These are phyloP conservation scores for Cynopterus brachyotis DNA, from an alignment of 2,113 vertebrate genomes.

Conservation along the genomic window DNA sequence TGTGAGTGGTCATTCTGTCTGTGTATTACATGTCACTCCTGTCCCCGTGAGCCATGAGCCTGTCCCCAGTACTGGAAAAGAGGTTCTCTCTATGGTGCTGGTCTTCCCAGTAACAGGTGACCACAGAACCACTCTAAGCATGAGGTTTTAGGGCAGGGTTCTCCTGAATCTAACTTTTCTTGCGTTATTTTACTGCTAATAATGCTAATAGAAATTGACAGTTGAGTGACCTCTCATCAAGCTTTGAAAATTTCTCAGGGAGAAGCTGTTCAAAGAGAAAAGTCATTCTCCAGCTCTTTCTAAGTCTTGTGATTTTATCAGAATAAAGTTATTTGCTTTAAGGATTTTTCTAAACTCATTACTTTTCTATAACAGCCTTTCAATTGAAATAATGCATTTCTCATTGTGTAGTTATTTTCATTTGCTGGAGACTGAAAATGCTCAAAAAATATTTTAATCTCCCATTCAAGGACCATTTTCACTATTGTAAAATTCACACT, in stretches of 20 bases:
- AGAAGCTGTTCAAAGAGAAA: background rate
- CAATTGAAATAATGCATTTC: background rate
- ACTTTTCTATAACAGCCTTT: constrained; percentile 31
- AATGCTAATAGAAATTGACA: background rate
- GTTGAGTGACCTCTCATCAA: background rate
- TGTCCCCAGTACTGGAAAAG: fast-evolving
- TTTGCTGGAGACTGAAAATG: constrained; percentile 15
- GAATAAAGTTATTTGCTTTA: constrained; percentile 52
- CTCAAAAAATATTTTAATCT: constrained; percentile 30
- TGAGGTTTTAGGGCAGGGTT: background rate
- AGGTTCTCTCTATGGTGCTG: no score
- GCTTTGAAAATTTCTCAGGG: background rate
- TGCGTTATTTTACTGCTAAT: background rate
- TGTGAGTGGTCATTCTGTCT: background rate
- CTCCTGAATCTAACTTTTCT: background rate
- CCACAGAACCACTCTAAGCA: background rate
- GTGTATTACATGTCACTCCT: background rate
- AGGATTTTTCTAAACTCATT: constrained; percentile 52
- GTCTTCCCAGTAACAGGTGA: background rate
- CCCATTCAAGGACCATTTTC: background rate
- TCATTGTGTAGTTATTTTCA: constrained; percentile 47
- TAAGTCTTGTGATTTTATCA: constrained; percentile 11
- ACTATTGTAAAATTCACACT: background rate
- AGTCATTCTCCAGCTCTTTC: background rate
- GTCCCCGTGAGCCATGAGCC: fast-evolving